A percentile compares a stretch with the other conserved stretches of the same genome.
These are phyloP conservation scores for Todiramphus chloris DNA, from an alignment of 2,113 vertebrate species.

Conservation along the genomic window DNA sequence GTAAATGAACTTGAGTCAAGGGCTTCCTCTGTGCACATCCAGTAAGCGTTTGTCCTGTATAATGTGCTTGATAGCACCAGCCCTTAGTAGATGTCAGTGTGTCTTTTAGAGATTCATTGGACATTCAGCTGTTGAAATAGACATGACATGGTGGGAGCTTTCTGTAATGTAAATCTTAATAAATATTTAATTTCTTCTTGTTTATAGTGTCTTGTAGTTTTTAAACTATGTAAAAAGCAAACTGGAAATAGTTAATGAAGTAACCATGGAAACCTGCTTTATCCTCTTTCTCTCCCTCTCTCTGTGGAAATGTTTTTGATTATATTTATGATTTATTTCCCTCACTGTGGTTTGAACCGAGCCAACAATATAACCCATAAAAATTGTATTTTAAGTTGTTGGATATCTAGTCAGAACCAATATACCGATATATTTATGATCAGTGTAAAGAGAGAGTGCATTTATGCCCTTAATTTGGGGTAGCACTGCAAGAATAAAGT, in stretches of 20 bases:
- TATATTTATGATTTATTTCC: background rate
- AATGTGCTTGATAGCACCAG: background rate
- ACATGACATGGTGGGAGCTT: background rate
- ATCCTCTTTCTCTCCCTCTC: background rate
- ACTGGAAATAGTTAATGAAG: background rate
- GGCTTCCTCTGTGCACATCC: background rate
- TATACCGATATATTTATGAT: background rate
- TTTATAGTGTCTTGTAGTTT: slow-evolving; percentile 9
- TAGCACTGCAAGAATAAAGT: background rate
- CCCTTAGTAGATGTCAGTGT: background rate
- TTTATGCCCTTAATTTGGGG: background rate
- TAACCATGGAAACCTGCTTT: slow-evolving; percentile 48
- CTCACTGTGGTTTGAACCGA: background rate
- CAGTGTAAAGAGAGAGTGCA: background rate
- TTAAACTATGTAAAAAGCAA: slow-evolving; percentile 22
- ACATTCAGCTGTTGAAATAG: background rate
- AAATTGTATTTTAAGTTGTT: background rate
- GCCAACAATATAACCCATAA: background rate
- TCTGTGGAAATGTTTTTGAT: background rate
- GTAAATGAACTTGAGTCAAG: background rate
- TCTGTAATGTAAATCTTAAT: background rate
- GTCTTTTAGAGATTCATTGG: background rate
- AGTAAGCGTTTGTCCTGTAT: background rate
- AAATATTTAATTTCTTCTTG: slow-evolving; percentile 24
- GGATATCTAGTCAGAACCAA: background rate